Evolutionary conservation across 2,113 vertebrate species (phyloP), one percentile per base, ranked within the genome.

Genomic region (Chamaea fasciata): DNA sequence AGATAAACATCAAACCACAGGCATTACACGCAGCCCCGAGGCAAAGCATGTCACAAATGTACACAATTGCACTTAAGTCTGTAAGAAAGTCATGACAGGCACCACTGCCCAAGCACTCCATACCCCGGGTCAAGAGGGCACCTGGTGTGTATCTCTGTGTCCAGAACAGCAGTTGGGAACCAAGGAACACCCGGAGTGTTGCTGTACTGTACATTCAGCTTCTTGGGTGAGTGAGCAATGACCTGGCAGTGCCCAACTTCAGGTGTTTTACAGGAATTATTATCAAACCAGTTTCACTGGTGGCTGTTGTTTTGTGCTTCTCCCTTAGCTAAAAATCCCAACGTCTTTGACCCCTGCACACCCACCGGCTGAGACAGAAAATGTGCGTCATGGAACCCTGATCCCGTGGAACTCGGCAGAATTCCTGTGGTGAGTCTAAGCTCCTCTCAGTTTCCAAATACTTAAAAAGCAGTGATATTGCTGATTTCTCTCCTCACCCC

Each of bases 21-120:
- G 35, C 70, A 44, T 92, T 41, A 37, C 37, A 89, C 62, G 62
- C 18, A 85, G 77, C 47, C 93, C 73, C 75, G 90, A 85, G 87
- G 87, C 81, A 97, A 95, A 94, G 75, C 69, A 37, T 46, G 89
- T 79, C 93, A 93, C 4, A 7, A 79, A 74, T 18, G 71, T n/a
- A 73, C 3, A n/a, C 74, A 96, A 95, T 71, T 91, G 83, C 83
- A 95, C 83, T 96, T 94, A 5, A 77, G 73, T 73, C 90, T 76
- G 86, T 86, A 49, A 52, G 39, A 42, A 41, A 85, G 63, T 86
- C 59, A 39, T 19, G 42, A 83, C 33, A 69, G 19, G 21, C 4
- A 2, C 59, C 9, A 31, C 89, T 90, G 69, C 88, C 65, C 42
- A 13, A 80, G 67, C 44, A 50, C 74, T 62, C 4, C 1, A 13